Evolutionary conservation across 2,888 invertebrate species (phyloP).

Genomic region (Omphaloscelis lunosa): DNA sequence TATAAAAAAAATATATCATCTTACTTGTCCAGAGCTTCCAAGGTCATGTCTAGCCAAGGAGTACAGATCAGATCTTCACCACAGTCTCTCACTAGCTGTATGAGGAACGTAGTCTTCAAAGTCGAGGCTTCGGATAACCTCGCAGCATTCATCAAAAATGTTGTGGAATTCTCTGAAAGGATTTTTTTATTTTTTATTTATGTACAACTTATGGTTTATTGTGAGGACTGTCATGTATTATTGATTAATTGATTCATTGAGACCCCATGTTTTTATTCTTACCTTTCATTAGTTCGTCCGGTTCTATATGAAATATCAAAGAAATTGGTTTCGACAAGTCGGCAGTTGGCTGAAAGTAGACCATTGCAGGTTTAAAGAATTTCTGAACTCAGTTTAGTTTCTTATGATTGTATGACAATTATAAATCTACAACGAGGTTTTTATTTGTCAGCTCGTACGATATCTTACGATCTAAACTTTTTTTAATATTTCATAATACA

Average conservation of each 20-base stretch:
- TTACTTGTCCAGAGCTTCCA: conserved; percentile 80
- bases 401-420: not conserved
- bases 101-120: conserved; percentile 77
- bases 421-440: not conserved
- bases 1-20: conserved; percentile 23
- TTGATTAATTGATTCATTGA: not conserved
- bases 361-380: not conserved
- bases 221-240: not conserved
- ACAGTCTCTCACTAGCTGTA: conserved; percentile 88
- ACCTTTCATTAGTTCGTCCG: conserved; percentile 75
- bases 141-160: conserved; percentile 72
- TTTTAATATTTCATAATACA: not conserved
- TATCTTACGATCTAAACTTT: not conserved
- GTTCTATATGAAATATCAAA: conserved; percentile 77
- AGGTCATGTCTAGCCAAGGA: conserved; percentile 84
- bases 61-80: conserved; percentile 87
- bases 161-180: conserved; percentile 73
- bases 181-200: no score
- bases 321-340: conserved; percentile 84
- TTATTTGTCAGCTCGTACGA: not conserved
- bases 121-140: conserved; percentile 80
- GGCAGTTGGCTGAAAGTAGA: conserved; percentile 80
- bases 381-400: not conserved
- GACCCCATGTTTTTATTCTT: conserved; percentile 25
- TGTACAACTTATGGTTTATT: not conserved